phyloP scores from a whole-genome alignment of 37 sponge, comb jelly and placozoan genomes.

The Crambe crambe region DNA sequence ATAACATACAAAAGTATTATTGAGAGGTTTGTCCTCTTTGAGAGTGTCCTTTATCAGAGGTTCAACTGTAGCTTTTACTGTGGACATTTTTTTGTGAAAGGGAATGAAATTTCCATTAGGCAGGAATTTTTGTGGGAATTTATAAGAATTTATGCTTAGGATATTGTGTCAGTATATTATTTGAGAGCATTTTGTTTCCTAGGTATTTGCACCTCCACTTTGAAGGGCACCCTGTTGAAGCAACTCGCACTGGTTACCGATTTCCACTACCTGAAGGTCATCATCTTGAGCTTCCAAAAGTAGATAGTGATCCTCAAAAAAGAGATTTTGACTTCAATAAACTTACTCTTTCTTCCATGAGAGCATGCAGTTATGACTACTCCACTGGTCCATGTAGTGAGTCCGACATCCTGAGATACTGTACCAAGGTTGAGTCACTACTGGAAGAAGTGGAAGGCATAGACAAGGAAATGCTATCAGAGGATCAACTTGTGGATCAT shows the following conservation, averaged over 20 bases:
- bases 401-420: conserved; percentile 8
- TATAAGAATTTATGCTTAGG: too few relatives aligned
- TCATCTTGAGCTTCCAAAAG: neutral
- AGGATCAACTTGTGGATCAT: conserved; percentile 53
- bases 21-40: too few relatives aligned
- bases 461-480: neutral
- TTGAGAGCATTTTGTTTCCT: neutral
- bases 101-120: too few relatives aligned
- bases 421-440: neutral
- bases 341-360: conserved; percentile 1
- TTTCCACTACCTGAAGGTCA: neutral
- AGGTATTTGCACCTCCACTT: conserved; percentile 59
- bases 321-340: neutral
- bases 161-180: too few relatives aligned
- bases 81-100: too few relatives aligned
- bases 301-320: neutral
- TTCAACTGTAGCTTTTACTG: too few relatives aligned
- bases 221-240: conserved; percentile 48
- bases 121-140: too few relatives aligned
- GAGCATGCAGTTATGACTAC: conserved; percentile 29
- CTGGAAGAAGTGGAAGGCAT: conserved; percentile 36
- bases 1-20: neutral
- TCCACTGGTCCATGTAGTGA: neutral
- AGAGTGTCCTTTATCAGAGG: too few relatives aligned
- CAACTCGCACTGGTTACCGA: conserved; percentile 56